Evolutionary conservation across 2,888 invertebrate genomes (phyloP).

Genomic region (Drosophila mettleri): DNA sequence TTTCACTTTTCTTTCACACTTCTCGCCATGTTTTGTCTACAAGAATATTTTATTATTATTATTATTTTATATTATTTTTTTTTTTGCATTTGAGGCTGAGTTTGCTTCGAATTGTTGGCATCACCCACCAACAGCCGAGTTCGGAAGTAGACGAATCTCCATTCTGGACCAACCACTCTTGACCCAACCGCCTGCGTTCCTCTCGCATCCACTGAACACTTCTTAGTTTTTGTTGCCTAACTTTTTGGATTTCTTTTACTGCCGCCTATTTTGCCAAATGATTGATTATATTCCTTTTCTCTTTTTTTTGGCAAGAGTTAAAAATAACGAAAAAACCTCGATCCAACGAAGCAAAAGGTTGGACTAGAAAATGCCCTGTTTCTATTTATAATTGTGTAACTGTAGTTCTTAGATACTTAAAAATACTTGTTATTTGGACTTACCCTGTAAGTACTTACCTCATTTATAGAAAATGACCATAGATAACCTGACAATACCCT

Average conservation of each 20-base stretch:
- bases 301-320: neutral
- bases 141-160: neutral
- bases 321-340: neutral
- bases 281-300: constrained; percentile 56
- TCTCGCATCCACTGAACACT: neutral
- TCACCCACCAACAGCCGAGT: constrained; percentile 2
- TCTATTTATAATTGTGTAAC: too few relatives aligned
- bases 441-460: too few relatives aligned
- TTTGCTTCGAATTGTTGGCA: constrained; percentile 13
- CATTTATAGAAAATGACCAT: too few relatives aligned
- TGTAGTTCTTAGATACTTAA: too few relatives aligned
- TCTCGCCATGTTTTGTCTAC: constrained; percentile 27
- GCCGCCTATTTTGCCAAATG: constrained; percentile 35
- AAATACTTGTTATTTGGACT: too few relatives aligned
- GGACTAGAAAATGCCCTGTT: neutral
- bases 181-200: too few relatives aligned
- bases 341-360: neutral
- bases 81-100: constrained; percentile 6
- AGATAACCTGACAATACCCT: too few relatives aligned
- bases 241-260: constrained; percentile 21
- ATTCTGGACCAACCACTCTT: neutral
- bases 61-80: constrained; percentile 2
- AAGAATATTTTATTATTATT: constrained; percentile 20
- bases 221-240: constrained; percentile 15
- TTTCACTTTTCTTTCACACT: constrained; percentile 53